A percentile compares a stretch with the other conserved stretches of the same genome.
phyloP scores from a whole-genome alignment of 2,888 invertebrate genomes.

The Allolobophora icterica region DNA sequence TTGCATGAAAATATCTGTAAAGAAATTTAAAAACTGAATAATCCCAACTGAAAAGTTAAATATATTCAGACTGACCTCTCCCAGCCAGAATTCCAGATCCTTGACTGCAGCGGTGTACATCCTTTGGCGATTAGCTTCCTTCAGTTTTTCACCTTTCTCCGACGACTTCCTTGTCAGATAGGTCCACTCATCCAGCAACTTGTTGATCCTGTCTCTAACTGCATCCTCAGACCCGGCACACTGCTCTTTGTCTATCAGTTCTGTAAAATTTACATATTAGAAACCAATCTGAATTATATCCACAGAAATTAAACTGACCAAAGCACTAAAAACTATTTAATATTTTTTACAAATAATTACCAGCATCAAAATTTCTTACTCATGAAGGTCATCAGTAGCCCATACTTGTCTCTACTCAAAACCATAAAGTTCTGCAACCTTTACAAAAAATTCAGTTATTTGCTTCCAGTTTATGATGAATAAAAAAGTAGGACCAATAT shows the following conservation, averaged over 20 bases:
- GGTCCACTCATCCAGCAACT: conserved; percentile 96
- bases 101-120: conserved; percentile 98
- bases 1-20: neutral
- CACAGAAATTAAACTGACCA: neutral
- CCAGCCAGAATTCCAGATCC: conserved; percentile 99
- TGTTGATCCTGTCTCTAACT: conserved; percentile 74
- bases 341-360: neutral
- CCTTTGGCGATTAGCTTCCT: conserved; percentile 98
- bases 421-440: neutral
- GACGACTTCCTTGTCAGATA: conserved; percentile 95
- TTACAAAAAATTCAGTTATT: neutral
- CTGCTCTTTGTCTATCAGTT: conserved; percentile 85
- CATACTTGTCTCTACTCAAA: neutral
- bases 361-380: neutral
- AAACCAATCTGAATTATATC: conserved; percentile 7
- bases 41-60: neutral
- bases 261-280: conserved; percentile 49
- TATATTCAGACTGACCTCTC: conserved; percentile 77
- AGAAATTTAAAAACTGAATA: neutral
- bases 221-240: conserved; percentile 98
- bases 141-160: conserved; percentile 95
- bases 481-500: neutral
- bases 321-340: neutral
- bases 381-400: too few relatives aligned
- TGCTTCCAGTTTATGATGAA: neutral